Evolutionary conservation across 1,140 invertebrate species (phyloP), one percentile per base, ranked within the genome.

Genomic region (Halesus radiatus): DNA sequence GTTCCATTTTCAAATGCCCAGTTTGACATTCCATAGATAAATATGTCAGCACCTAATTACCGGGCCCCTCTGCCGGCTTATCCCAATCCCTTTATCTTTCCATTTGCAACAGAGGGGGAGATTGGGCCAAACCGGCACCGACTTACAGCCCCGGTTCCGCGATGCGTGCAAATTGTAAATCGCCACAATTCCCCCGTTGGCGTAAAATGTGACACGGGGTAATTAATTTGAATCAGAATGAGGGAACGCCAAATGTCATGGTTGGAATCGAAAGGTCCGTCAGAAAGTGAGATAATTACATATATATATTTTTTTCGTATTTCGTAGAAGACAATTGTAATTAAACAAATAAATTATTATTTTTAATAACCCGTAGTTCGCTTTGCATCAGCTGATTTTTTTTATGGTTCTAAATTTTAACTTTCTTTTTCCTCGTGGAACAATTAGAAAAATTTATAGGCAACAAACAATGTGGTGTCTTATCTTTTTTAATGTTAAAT

Each of bases 21-120:
- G 37, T 70, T 70, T 70, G 66, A 70, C 66, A 70, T 70, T 70
- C 18, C 66, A 70, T 22, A 70, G 66, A 70, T 70, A 70, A 70
- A 70, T 52, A 45, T 70, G 66, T 70, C 66, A 70, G 32, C 66
- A 70, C 37, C 66, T 70, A 70, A 70, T 70, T 70, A 70, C 7
- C n/a, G 1, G 45, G 0, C 66, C 66, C 66, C 60, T 64, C 60
- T 66, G 22, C 20, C 22, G 66, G 66, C 66, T 70, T 70, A 70
- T 70, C 45, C 37, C 32, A 70, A 70, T 70, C 66, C 66, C 66
- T 70, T 70, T 70, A 70, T 70, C 66, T 70, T 50, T 50, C 66
- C 66, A 70, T 70, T 70, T 70, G 37, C 60, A 10, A 45, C 13
- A 64, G 23, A 29, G 22, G 66, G 66, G 37, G 66, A 50, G 32